Evolutionary conservation across 2,113 vertebrate species (phyloP).

Genomic region (Rhea americana): DNA sequence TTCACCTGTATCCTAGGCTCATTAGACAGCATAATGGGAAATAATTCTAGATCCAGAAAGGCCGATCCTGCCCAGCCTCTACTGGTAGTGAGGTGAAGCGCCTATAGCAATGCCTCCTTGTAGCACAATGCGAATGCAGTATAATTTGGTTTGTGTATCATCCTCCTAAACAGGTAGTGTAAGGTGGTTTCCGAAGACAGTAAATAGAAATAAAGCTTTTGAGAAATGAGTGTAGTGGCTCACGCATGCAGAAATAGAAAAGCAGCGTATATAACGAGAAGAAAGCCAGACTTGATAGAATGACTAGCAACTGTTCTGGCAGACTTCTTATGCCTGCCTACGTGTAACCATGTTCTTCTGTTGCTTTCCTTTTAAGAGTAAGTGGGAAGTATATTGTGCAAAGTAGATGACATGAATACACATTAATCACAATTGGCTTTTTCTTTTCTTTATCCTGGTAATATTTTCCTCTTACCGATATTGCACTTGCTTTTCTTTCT

Average conservation of each 20-base stretch:
- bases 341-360: fast-evolving
- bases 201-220: background rate
- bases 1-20: constrained; percentile 20
- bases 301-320: background rate
- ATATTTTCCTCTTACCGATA: background rate
- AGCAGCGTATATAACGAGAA: background rate
- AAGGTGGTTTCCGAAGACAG: background rate
- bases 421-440: background rate
- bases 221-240: background rate
- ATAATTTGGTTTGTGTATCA: fast-evolving
- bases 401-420: background rate
- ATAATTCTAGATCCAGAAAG: constrained; percentile 31
- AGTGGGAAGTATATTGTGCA: background rate
- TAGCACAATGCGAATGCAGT: background rate
- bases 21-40: constrained; percentile 51
- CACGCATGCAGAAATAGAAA: background rate
- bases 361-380: background rate
- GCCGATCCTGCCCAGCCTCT: background rate
- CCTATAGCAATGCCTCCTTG: background rate
- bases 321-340: background rate
- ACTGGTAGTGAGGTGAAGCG: background rate
- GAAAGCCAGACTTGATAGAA: background rate
- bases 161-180: background rate
- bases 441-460: background rate
- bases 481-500: background rate